Percentiles rank a stretch among this genome's conserved stretches.
Evolutionary conservation across 2,888 invertebrate species (phyloP).

Genomic region (Agrotis exclamationis): DNA sequence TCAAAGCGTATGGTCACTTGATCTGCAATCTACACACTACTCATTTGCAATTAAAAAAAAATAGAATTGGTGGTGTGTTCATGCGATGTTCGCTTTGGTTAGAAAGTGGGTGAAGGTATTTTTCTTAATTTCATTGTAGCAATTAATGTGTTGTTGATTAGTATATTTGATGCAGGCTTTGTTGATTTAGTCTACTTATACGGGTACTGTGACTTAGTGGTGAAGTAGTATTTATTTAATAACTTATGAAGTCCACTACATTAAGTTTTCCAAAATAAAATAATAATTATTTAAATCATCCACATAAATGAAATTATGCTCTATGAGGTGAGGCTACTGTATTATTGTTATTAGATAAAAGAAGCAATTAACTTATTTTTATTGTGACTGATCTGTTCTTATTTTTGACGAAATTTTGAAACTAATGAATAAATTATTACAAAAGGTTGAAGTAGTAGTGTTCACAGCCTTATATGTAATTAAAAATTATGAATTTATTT

Average conservation of each 20-base stretch:
- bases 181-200: conserved; percentile 3
- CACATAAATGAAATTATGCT: not conserved
- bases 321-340: no score
- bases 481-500: not conserved
- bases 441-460: not conserved
- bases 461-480: not conserved
- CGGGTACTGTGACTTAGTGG: conserved; percentile 19
- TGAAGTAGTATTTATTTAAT: conserved; percentile 2
- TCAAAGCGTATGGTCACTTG: not conserved
- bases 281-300: not conserved
- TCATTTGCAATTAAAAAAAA: no score
- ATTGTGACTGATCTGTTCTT: not conserved
- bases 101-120: not conserved
- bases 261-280: not conserved
- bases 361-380: not conserved
- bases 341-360: not conserved
- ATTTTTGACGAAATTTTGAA: not conserved
- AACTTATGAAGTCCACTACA: not conserved
- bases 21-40: no score
- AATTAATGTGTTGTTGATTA: not conserved
- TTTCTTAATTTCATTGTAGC: not conserved
- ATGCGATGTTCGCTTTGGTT: not conserved
- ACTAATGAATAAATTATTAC: not conserved
- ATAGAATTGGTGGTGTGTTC: not conserved
- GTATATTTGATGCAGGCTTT: not conserved